phyloP scores from a whole-genome alignment of 1,140 invertebrate genomes.

The Fopius arisanus region DNA sequence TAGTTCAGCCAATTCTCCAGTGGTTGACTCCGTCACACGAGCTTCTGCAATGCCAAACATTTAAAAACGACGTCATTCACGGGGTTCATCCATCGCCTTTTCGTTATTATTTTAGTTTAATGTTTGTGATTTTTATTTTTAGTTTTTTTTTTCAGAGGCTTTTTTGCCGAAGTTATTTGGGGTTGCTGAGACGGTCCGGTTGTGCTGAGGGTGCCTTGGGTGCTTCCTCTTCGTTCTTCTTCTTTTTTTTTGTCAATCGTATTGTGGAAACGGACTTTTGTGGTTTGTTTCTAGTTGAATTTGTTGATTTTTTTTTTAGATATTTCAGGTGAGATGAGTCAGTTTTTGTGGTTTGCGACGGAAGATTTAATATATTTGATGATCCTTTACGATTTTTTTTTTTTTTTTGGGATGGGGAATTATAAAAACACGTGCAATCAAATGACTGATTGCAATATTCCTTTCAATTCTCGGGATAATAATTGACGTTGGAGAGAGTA shows the following conservation, averaged over 20 bases:
- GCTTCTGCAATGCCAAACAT: conserved; percentile 61
- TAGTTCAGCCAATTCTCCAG: conserved; percentile 46
- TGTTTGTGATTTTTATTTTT: conserved; percentile 26
- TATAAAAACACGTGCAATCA: no score
- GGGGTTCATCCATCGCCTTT: conserved; percentile 28
- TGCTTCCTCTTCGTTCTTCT: conserved; percentile 42
- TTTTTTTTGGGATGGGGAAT: no score
- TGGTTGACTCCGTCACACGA: conserved; percentile 48
- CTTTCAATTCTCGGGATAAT: no score
- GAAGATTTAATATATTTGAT: no score
- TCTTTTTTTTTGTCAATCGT: conserved; percentile 6
- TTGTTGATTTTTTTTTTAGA: neutral
- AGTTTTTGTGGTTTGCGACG: no score
- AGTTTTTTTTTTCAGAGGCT: neutral
- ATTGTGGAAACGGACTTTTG: neutral
- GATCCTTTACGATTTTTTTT: no score
- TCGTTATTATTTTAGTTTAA: conserved; percentile 23
- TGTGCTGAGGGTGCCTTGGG: conserved; percentile 1
- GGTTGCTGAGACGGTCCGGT: conserved; percentile 19
- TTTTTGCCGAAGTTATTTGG: conserved; percentile 21
- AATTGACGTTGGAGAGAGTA: no score
- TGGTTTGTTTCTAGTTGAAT: neutral
- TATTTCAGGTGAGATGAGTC: no score
- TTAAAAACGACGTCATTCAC: conserved; percentile 50
- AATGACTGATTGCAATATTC: no score